Base-by-base conservation (phyloP, 2,888 invertebrate species). In the Aphodius granarius region DNA sequence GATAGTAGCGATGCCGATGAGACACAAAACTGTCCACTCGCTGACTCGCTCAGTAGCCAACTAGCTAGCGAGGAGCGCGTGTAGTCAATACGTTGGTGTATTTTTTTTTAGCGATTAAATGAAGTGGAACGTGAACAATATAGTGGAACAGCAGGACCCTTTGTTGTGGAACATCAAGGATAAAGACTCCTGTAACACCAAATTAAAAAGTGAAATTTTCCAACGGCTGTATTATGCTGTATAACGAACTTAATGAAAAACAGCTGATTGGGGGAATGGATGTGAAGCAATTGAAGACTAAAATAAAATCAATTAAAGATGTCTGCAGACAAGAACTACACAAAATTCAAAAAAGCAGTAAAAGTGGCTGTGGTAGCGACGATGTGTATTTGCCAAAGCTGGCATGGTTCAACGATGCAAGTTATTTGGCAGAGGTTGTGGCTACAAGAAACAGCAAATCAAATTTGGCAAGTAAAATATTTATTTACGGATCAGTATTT, bases 311-410 rank as follows among this genome's bases (percentile, higher is more conserved):
- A 20, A 68, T 68, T 19, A 68, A 63, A 79, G 77, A 79, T 79
- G 79, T 80, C 62, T 81, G 82, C 80, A 81, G 79, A 80, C 80
- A 79, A 80, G 81, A 82, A 80, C 78, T 81, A 80, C 79, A 80
- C 77, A 82, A 83, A 81, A 80, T 83, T 80, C 78, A 80, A 78
- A 82, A 81, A 81, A 80, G 80, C 78, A 82, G 81, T 77, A 83
- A 82, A 81, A 83, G 81, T 82, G 81, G 78, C 6, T 80, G 80
- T 78, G 81, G 80, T 74, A 73, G 75, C 43, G 75, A 78, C 13
- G 77, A 81, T 9, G 68, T 80, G 6, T 86, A 86, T 75, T 75
- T 66, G 20, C 86, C 86, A 0, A 83, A 80, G 78, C 80, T 82
- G 80, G 78, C 79, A 78, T 81, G 83, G 81, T 82, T 83, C 80